Evolutionary conservation across 1,140 invertebrate species (phyloP).

Genomic region (Hestina assimilis): DNA sequence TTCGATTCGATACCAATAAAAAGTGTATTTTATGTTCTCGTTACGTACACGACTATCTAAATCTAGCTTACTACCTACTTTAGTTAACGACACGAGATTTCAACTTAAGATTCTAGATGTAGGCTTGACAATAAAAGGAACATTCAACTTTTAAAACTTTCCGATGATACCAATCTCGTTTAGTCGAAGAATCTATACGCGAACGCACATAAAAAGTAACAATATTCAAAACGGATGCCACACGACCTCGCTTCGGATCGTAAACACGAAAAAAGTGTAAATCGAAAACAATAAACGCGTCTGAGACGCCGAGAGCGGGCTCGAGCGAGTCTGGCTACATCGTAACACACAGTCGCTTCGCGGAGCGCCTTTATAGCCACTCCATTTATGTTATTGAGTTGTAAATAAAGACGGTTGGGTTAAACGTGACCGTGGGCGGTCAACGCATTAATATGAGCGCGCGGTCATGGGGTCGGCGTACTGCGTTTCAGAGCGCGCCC

Average conservation of each 20-base stretch:
- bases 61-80: too few species aligned
- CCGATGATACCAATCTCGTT: slow-evolving; percentile 22
- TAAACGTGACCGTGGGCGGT: slow-evolving; percentile 64
- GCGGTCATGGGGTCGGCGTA: slow-evolving; percentile 66
- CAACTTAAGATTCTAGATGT: background rate
- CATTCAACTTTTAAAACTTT: slow-evolving; percentile 9
- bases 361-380: slow-evolving; percentile 21
- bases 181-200: slow-evolving; percentile 22
- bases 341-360: slow-evolving; percentile 31
- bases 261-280: slow-evolving; percentile 71
- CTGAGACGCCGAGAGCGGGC: slow-evolving; percentile 38
- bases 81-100: background rate
- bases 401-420: slow-evolving; percentile 50
- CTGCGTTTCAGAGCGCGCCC: slow-evolving; percentile 29
- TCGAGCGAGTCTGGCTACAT: slow-evolving; percentile 45
- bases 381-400: slow-evolving; percentile 38
- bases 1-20: too few species aligned
- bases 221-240: slow-evolving; percentile 61
- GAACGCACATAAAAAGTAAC: slow-evolving; percentile 49
- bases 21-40: too few species aligned
- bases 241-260: slow-evolving; percentile 61
- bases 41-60: too few species aligned
- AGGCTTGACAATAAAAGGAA: slow-evolving; percentile 1
- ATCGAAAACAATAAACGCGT: slow-evolving; percentile 73
- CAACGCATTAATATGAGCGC: slow-evolving; percentile 66